phyloP scores from a whole-genome alignment of 2,888 invertebrate genomes.

The Eristalis intricaria region DNA sequence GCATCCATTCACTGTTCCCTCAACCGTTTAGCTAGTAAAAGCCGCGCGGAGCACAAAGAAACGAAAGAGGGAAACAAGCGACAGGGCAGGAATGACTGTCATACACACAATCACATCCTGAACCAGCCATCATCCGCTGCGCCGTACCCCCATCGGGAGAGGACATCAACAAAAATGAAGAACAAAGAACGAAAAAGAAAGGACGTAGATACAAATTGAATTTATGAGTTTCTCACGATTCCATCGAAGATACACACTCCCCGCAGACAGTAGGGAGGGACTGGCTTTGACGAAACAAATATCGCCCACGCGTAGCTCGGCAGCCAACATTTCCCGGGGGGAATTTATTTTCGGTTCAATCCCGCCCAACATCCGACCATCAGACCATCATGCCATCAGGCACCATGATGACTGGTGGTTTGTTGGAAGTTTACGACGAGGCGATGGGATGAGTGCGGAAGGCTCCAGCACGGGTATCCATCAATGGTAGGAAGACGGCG shows the following conservation, averaged over 20 bases:
- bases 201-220: constrained; percentile 36
- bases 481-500: not conserved
- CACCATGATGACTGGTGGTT: not conserved
- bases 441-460: not conserved
- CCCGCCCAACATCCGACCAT: not conserved
- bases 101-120: not conserved
- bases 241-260: constrained; percentile 8
- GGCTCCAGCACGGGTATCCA: not conserved
- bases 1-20: not conserved
- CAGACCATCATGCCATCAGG: not conserved
- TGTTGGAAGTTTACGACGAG: not conserved
- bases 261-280: not conserved
- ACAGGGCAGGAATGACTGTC: not conserved
- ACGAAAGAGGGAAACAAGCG: not conserved
- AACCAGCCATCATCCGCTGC: not conserved
- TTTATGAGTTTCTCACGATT: constrained; percentile 45
- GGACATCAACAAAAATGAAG: constrained; percentile 13
- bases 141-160: not conserved
- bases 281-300: not conserved
- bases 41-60: not conserved
- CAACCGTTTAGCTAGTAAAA: not conserved
- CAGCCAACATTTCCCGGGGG: not conserved
- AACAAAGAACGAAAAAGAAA: constrained; percentile 14
- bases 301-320: not conserved
- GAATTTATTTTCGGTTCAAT: not conserved